Base-by-base conservation (phyloP, 2,888 invertebrate species). In the Drosophila gaucha region DNA sequence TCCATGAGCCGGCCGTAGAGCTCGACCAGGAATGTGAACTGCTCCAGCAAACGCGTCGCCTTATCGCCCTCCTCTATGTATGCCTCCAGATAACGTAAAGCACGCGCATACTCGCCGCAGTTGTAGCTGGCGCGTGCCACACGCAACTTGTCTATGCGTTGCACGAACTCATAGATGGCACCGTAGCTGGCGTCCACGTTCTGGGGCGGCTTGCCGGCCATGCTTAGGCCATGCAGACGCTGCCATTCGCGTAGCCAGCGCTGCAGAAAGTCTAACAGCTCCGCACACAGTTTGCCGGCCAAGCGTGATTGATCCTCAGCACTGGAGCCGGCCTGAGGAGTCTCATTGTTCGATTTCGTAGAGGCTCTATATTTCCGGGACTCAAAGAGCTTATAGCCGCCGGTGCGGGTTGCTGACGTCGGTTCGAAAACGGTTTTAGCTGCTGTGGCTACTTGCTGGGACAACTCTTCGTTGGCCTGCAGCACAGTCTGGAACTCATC, bases 1-100 rank as follows among this genome's bases (percentile, higher is more conserved):
- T 99, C 98, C 90, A 97, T 96, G 67, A 99, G 91, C 65, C 96
- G 94, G 0, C 96, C 96, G 90, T 98, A 98, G 79, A 98, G 95
- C 92, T 97, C 95, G 0, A 95, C 94, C 30, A 95, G 89, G 71
- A 95, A 93, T 0, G 94, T 93, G 44, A 95, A 90, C 72, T 95
- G 94, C 8, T 94, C 93, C 67, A 94, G 93, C 70, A 94, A 89
- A 12, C 92, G 92, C 1, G 91, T 89, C 0, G 67, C 8, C 9
- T 93, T 76, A 12, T 93, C 92, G 6, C 65, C 75, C 47, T 93
- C 93, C 24, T 93, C 93, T 91, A 96, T 94, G 71, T 96, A 95
- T 64, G 94, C 92, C 86, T 97, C 96, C 22, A 96, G 89, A 86
- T 96, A 96, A 91, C 96, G 94, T 28, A 96, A 83, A 0, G 96